Evolutionary conservation across 2,797 vertebrate species (phyloP).

Genomic region (Xenops minutus): DNA sequence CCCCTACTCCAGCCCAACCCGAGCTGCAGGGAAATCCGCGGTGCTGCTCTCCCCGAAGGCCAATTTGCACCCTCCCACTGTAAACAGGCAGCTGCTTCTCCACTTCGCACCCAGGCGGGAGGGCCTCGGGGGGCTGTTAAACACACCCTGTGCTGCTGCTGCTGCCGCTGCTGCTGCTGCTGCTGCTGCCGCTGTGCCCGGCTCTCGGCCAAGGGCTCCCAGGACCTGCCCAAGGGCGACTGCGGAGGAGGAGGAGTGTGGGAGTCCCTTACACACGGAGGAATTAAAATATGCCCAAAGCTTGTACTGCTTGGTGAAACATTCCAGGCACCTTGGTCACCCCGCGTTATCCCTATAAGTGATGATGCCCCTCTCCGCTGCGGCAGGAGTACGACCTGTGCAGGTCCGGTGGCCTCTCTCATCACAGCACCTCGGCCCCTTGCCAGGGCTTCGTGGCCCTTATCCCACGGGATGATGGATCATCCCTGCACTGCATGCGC

Average conservation of each 20-base stretch:
- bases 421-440: too few relatives aligned
- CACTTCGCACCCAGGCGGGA: neutral
- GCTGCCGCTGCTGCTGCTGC: neutral
- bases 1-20: neutral
- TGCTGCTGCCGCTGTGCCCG: neutral
- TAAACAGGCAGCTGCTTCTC: neutral
- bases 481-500: rapidly evolving
- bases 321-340: neutral
- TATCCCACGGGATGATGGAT: neutral
- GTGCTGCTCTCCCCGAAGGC: neutral
- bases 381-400: rapidly evolving
- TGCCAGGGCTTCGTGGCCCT: neutral
- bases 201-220: neutral
- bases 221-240: neutral
- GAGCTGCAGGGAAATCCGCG: neutral
- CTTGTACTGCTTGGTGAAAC: neutral
- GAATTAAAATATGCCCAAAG: neutral
- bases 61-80: conserved; percentile 34
- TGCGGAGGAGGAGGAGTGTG: neutral
- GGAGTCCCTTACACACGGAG: neutral
- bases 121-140: neutral
- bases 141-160: neutral
- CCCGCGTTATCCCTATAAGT: rapidly evolving
- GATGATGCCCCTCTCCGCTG: neutral
- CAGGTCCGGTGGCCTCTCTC: neutral